A percentile compares a stretch with the other conserved stretches of the same genome.
phyloP scores from a whole-genome alignment of 2,888 invertebrate species.

The Pyrochroa serraticornis region DNA sequence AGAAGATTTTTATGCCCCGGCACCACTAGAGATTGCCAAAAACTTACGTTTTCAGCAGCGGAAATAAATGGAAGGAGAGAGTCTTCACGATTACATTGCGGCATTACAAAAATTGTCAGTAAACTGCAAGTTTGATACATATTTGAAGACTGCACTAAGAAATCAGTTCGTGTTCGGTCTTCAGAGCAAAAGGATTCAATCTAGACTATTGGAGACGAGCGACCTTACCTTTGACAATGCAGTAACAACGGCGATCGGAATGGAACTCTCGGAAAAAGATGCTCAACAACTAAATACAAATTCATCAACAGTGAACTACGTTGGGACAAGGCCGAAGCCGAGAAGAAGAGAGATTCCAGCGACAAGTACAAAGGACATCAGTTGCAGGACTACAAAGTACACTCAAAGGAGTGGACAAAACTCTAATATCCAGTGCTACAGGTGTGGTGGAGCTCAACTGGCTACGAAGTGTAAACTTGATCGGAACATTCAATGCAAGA shows the following conservation, averaged over 20 bases:
- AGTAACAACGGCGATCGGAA: slow-evolving; percentile 1
- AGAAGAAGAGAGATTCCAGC: no score
- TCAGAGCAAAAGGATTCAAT: slow-evolving; percentile 11
- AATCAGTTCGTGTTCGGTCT: slow-evolving; percentile 30
- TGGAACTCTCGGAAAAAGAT: not conserved
- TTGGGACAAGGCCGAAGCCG: no score
- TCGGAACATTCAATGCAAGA: no score
- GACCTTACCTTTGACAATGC: slow-evolving; percentile 23
- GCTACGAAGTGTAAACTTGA: no score
- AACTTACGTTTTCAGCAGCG: slow-evolving; percentile 35
- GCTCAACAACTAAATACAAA: not conserved
- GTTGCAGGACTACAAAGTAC: no score
- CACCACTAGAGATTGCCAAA: slow-evolving; percentile 36
- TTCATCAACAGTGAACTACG: no score
- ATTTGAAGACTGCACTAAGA: slow-evolving; percentile 19
- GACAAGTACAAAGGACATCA: no score
- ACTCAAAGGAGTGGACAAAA: no score
- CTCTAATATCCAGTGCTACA: no score
- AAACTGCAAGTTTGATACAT: slow-evolving; percentile 21
- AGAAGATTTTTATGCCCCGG: slow-evolving; percentile 17
- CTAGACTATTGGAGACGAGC: slow-evolving; percentile 11
- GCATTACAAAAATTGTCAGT: slow-evolving; percentile 18
- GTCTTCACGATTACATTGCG: not conserved
- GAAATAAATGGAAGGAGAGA: slow-evolving; percentile 33
- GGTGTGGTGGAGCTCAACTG: no score